These are phyloP conservation scores for Takifugu ocellatus DNA, from an alignment of 2,797 vertebrate species.

Conservation along the genomic window DNA sequence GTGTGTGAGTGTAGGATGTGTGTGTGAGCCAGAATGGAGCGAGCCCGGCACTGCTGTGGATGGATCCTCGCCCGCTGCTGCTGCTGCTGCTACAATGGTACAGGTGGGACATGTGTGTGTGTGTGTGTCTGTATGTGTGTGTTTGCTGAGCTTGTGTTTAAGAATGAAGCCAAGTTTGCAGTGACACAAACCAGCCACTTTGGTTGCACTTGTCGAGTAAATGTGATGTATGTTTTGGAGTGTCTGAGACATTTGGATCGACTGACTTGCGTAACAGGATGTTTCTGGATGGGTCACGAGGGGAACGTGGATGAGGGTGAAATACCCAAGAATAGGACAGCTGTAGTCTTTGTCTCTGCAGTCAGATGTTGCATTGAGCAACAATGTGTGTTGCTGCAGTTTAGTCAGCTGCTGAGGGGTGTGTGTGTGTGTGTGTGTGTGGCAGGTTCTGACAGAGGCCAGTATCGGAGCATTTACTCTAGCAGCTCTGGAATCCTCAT, in stretches of 20 bases:
- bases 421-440: constrained; percentile 19
- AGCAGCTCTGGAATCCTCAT: not conserved
- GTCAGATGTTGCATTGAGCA: constrained; percentile 26
- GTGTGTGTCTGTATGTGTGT: constrained; percentile 1
- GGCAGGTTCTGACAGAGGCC: constrained; percentile 3
- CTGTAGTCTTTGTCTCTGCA: constrained; percentile 6
- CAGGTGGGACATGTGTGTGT: constrained; percentile 46
- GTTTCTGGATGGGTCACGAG: not conserved
- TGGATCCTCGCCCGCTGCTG: constrained; percentile 59
- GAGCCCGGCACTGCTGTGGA: constrained; percentile 49
- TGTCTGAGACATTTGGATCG: no score
- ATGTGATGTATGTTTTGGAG: not conserved
- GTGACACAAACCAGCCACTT: no score
- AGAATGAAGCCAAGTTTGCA: no score
- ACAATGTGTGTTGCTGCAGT: constrained; percentile 12
- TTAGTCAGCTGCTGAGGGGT: not conserved
- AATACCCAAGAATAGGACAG: not conserved
- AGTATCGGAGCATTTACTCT: not conserved
- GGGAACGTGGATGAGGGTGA: not conserved
- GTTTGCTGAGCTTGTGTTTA: not conserved
- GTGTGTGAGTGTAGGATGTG: constrained; percentile 35
- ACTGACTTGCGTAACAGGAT: constrained; percentile 24
- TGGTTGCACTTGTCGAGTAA: not conserved
- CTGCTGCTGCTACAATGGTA: constrained; percentile 53
- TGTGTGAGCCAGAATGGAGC: constrained; percentile 56